Evolutionary conservation across 2,888 invertebrate species (phyloP), one percentile per base, ranked within the genome.

Genomic region (Drepana falcataria): DNA sequence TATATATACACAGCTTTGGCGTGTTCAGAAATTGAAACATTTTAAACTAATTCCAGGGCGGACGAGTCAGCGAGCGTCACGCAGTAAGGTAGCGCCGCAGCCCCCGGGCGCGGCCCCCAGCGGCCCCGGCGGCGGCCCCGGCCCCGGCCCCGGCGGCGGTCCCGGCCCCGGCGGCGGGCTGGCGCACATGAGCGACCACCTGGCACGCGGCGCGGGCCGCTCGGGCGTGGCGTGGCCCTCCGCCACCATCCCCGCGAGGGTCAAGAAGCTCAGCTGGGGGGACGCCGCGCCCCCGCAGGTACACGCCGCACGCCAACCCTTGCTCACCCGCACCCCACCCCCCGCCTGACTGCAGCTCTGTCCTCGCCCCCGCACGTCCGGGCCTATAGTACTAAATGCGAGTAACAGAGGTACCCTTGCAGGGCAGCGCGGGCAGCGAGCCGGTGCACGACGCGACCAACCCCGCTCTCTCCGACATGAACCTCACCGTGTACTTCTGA

Each of bases 401-500:
- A 58, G 56, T 63, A 67, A 69, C 67, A 70, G 65, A 64, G 55
- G 57, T 65, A 51, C 49, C 56, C 66, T 71, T 78, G 73, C 81
- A 87, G 87, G 83, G 77, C 71, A 79, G 79, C 73, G 75, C 71
- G 65, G 77, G 70, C 64, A 71, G 66, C 35, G 68, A 63, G 59
- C 71, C 67, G 60, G 66, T 81, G 60, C 74, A 73, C 60, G 89
- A 87, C 64, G 87, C 88, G 35, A 82, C 82, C 69, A 85, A 86
- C 79, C 73, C 80, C 21, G 70, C 85, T 47, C 69, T 84, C 51
- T 85, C 85, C 55, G 94, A 94, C 79, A 92, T 93, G 80, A 94
- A 94, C 83, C 92, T 94, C 72, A 94, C 94, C 57, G 94, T 94
- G n/a, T 94, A 94, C 85, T 94, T 94, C 83, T 94, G 83, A 83